These are phyloP conservation scores for Chaetogeoica ovagalla DNA, from an alignment of 2,888 invertebrate genomes.

Conservation along the genomic window DNA sequence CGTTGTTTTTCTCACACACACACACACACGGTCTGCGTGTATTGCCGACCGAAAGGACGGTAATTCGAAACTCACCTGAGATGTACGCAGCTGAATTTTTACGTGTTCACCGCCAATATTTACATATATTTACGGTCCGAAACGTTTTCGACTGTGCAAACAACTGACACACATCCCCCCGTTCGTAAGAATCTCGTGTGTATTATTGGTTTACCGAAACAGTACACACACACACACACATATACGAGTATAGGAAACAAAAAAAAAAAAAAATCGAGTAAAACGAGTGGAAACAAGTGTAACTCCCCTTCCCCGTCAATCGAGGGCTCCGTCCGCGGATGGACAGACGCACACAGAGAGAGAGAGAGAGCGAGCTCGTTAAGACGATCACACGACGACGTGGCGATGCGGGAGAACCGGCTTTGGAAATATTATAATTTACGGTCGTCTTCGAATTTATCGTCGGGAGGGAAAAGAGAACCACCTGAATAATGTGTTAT, in stretches of 20 bases:
- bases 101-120: slow-evolving; percentile 49
- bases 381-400: slow-evolving; percentile 27
- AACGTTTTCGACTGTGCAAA: slow-evolving; percentile 42
- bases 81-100: slow-evolving; percentile 14
- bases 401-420: slow-evolving; percentile 25
- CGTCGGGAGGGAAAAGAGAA: not conserved
- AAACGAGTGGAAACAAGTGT: slow-evolving; percentile 46
- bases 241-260: too few relatives aligned
- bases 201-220: slow-evolving; percentile 43
- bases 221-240: not conserved
- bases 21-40: too few relatives aligned
- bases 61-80: slow-evolving; percentile 50
- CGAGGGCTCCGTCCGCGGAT: too few relatives aligned
- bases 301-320: too few relatives aligned
- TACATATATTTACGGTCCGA: slow-evolving; percentile 49
- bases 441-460: not conserved
- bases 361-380: slow-evolving; percentile 33
- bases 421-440: slow-evolving; percentile 44
- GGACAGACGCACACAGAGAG: too few relatives aligned
- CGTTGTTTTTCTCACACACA: not conserved
- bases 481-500: slow-evolving; percentile 28
- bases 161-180: not conserved
- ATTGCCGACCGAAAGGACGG: slow-evolving; percentile 1
- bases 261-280: not conserved
- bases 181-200: slow-evolving; percentile 28